Percentiles rank a stretch among this genome's conserved stretches.
Conservation (phyloP, 2,797 vertebrate species). For the Alauda arvensis region DNA sequence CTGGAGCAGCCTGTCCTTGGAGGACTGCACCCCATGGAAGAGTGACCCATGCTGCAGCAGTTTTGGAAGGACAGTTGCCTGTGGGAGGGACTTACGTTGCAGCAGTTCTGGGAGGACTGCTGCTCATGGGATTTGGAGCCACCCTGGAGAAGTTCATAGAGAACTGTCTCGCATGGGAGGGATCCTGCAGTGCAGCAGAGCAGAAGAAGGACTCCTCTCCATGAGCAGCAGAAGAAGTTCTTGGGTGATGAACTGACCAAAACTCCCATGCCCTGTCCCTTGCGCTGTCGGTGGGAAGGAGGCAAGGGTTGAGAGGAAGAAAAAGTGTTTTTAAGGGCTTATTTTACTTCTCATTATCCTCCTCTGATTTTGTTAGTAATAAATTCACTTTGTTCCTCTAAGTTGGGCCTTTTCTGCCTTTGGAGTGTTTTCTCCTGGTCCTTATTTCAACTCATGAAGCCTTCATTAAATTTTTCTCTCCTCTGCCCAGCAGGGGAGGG, state of each 20-base stretch:
- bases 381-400: background rate
- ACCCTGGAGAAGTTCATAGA: background rate
- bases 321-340: background rate
- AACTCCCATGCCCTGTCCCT: background rate
- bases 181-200: accelerated
- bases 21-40: background rate
- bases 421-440: background rate
- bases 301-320: background rate
- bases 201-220: background rate
- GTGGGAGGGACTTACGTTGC: background rate
- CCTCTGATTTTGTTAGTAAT: background rate
- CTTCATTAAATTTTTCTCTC: background rate
- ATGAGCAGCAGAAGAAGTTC: background rate
- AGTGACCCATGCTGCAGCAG: background rate
- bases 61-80: background rate
- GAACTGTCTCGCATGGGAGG: background rate
- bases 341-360: background rate
- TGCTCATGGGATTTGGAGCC: background rate
- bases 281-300: background rate
- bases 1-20: background rate
- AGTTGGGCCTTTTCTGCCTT: background rate
- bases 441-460: background rate
- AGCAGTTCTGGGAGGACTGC: background rate
- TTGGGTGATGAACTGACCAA: background rate
- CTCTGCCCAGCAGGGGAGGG: background rate